Evolutionary conservation across 1,140 invertebrate species (phyloP).

Genomic region (Globodera ellingtonae): DNA sequence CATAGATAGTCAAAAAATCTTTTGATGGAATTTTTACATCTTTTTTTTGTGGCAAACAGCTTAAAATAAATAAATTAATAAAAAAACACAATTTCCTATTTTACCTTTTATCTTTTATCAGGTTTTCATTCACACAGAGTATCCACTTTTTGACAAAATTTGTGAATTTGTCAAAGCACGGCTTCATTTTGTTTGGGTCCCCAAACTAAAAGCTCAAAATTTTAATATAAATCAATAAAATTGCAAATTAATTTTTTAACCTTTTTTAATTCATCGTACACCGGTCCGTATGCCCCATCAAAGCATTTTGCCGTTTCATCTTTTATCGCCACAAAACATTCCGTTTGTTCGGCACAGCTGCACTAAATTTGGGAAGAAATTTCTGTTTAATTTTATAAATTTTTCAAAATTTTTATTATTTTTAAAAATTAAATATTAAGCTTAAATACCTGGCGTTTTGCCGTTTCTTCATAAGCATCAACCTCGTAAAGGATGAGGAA

Average conservation of each 20-base stretch:
- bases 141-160: background rate
- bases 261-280: background rate
- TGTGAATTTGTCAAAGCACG: background rate
- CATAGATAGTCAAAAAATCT: background rate
- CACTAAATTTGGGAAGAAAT: background rate
- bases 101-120: background rate
- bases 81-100: background rate
- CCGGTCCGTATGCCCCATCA: background rate
- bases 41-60: background rate
- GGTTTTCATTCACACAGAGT: background rate
- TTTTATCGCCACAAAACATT: background rate
- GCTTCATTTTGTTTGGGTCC: background rate
- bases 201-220: background rate
- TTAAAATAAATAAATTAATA: background rate
- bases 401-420: no score
- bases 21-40: background rate
- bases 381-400: no score
- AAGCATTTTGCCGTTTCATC: background rate
- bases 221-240: background rate
- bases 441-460: no score
- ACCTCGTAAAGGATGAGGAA: no score
- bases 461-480: no score
- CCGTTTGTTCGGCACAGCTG: background rate
- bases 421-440: no score
- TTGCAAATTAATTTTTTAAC: background rate